Evolutionary conservation across 2,888 invertebrate species (phyloP), one percentile per base, ranked within the genome.

Genomic region (Lymantria monacha): DNA sequence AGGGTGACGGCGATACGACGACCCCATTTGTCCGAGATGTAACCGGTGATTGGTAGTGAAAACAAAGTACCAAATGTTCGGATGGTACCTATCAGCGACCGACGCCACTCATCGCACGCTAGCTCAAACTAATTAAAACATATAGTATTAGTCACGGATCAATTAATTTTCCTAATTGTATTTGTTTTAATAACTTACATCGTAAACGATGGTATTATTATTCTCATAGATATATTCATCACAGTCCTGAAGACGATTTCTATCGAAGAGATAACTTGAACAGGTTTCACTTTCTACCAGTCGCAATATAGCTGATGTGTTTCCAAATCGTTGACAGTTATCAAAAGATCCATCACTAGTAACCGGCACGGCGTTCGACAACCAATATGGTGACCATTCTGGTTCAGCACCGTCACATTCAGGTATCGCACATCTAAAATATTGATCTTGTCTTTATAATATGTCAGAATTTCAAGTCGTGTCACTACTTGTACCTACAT

Each of bases 1-100:
- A 92, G 70, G 37, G 93, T 83, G 53, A 95, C 85, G 1, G 93
- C 88, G 2, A 91, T 82, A 57, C 93, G 92, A 44, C 95, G 88
- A 2, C 95, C 95, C 85, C 92, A 96, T 91, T 92, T 93, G 84
- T 96, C 96, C 0, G 96, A 95, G 38, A 95, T 75, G 65, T 92
- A 92, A 42, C 96, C 96, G 0, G 94, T 93, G 59, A 95, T 83
- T 10, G 95, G 94, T 57, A 95, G 86, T 2, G 94, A 94, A 45
- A 93, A 76, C 66, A 95, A 92, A 53, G 94, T 93, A 22, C 95
- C 95, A 37, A 94, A 64, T 44, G 94, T 95, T 53, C 95, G 94
- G 46, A 95, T 91, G 9, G 96, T 95, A 0, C 96, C 96, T 44
- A 96, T 94, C 64, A 95, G 83, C 0, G 95, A 93, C 30, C 96